Evolutionary conservation across 2,113 vertebrate species (phyloP), one percentile per base, ranked within the genome.

Genomic region (Fulmarus glacialis): DNA sequence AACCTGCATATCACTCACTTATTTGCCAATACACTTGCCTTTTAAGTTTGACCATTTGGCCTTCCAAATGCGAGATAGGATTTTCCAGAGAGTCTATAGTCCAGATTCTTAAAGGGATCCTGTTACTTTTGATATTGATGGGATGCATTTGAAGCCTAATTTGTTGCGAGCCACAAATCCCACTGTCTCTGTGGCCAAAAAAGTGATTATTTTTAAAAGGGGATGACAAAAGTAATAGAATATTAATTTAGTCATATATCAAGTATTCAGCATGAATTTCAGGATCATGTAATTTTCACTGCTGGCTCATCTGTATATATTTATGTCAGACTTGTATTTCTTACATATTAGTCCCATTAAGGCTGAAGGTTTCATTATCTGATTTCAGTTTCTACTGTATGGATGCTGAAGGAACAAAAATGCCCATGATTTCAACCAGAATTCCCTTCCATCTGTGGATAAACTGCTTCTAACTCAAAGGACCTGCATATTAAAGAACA

Each of bases 61-160:
- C 55, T 77, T 88, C 16, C 36, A 89, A 73, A 77, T 21, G 5
- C 22, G 32, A 64, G 55, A 22, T 2, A 59, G 21, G 19, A 8
- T 53, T 66, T 82, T 80, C 30, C 56, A 79, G 47, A 40, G 9
- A 19, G 10, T 40, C 21, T 47, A 2, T 7, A 60, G 3, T 42
- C 15, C 30, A 48, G 22, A 24, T 53, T 48, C 30, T 45, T 42
- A 23, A 47, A 80, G 21, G 23, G 9, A 38, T 40, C 5, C 9
- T 40, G 22, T 32, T 62, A 7, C 2, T 91, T 71, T 63, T 58
- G 2, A 5, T 89, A 36, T 36, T 18, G 21, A 32, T n/a, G 10
- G 27, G 27, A 30, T 4, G 0, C 1, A 5, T 6, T 40, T 62
- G 53, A 78, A 77, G 1, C 2, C 6, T 26, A 20, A 24, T 11